Conservation (phyloP, 1,140 invertebrate species). For the Octopus bimaculoides region DNA sequence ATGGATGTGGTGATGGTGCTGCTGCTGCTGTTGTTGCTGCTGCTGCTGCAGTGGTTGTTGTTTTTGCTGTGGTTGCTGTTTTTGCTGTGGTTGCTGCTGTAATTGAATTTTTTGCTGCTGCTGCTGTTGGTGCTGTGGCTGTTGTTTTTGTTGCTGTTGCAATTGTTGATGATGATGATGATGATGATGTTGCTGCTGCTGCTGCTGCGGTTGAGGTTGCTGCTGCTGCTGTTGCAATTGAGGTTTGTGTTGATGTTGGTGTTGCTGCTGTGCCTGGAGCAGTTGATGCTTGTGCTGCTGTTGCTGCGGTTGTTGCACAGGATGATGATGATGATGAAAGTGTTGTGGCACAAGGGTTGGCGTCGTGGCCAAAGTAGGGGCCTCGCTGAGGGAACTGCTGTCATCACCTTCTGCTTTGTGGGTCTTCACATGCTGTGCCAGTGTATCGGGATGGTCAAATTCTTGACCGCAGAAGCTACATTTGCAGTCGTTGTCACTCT, state of each 20-base stretch:
- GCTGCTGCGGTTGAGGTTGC: not conserved
- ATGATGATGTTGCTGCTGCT: not conserved
- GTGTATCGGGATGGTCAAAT: not conserved
- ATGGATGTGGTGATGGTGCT: not conserved
- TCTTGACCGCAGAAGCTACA: conserved; percentile 77
- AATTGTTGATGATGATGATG: not conserved
- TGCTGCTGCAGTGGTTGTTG: not conserved
- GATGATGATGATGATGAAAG: not conserved
- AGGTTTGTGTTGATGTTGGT: not conserved
- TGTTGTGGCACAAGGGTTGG: too few relatives aligned
- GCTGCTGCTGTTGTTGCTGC: not conserved
- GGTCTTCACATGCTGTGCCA: not conserved
- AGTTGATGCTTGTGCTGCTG: not conserved
- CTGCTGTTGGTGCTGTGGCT: not conserved
- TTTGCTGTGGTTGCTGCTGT: not conserved
- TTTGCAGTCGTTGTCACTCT: conserved; percentile 52
- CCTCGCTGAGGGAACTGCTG: not conserved
- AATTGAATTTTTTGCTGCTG: not conserved
- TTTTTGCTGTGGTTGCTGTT: not conserved
- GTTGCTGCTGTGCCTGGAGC: not conserved
- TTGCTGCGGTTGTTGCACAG: not conserved
- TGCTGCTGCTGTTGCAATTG: not conserved
- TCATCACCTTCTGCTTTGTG: conserved; percentile 12
- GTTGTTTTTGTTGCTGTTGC: not conserved
- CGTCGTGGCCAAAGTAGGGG: not conserved